Evolutionary conservation across 2,888 invertebrate species (phyloP).

Genomic region (Eledone cirrhosa): DNA sequence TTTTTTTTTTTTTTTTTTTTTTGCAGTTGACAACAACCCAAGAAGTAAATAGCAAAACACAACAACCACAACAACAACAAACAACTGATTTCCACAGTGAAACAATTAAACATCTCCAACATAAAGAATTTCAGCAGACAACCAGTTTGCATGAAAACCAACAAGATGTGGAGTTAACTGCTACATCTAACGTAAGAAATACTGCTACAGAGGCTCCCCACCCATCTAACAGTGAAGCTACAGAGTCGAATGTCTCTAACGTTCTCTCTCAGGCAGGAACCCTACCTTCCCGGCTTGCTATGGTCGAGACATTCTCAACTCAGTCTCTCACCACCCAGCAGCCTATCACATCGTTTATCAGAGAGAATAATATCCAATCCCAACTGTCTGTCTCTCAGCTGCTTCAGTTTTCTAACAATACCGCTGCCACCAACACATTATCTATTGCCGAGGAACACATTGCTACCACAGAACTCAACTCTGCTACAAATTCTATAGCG

Average conservation of each 20-base stretch:
- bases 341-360: constrained; percentile 6
- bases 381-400: neutral
- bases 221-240: neutral
- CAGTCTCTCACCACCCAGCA: neutral
- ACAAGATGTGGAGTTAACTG: neutral
- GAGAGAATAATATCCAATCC: constrained; percentile 20
- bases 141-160: constrained; percentile 4
- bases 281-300: neutral
- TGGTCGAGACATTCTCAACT: constrained; percentile 22
- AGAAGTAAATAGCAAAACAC: neutral
- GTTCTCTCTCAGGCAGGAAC: neutral
- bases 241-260: neutral
- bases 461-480: constrained; percentile 10
- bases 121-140: constrained; percentile 11
- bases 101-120: neutral
- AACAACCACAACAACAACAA: neutral
- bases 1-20: neutral
- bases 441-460: neutral
- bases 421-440: neutral
- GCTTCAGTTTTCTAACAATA: neutral
- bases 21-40: constrained; percentile 13
- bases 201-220: neutral
- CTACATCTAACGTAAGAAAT: neutral
- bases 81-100: constrained; percentile 12
- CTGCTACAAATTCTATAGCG: neutral